Evolutionary conservation across 2,113 vertebrate species (phyloP), one percentile per base, ranked within the genome.

Genomic region (Leptodactylus fuscus): DNA sequence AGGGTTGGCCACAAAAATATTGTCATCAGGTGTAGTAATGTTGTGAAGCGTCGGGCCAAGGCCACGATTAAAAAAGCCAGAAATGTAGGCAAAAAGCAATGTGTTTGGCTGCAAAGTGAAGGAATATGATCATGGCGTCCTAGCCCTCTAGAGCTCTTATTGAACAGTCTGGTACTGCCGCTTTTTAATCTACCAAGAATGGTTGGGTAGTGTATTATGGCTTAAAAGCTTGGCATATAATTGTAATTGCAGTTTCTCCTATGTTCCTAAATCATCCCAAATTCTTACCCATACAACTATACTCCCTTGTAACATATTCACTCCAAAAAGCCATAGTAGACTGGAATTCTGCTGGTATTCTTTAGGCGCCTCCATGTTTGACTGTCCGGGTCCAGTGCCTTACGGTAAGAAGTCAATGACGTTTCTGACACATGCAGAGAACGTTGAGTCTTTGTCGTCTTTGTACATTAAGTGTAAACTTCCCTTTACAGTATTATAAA

Each of bases 281-380:
- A 79, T 67, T 55, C 48, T 6, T 29, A 53, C 48, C 32, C 49
- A n/a, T 67, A 32, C 27, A 24, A 29, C 29, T 36, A n/a, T 9
- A 49, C 20, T 34, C 46, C 13, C 10, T 16, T 7, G 12, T 62
- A 34, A 29, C 18, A 46, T 18, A 16, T 5, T 67, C 41, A 67
- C 2, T 78, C 13, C 46, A 44, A 67, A 36, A 27, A 48, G 46
- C 27, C 49, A 15, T 41, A 58, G 20, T 29, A 32, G 18, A 65
- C 8, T 18, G 32, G 58, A 85, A 29, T 67, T 81, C 20, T 81
- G 84, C 84, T 86, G 84, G 84, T 86, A 73, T 70, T 71, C 20
- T 70, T 85, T 53, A 71, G 48, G 48, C 58, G 34, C 49, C 58
- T 69, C 29, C 49, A 79, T 20, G 20, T 10, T 24, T 69, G 29